Percentiles rank a stretch among this genome's conserved stretches.
Evolutionary conservation across 92 coral and sea anemone genomes (phyloP).

Genomic region (Phymanthus crucifer): DNA sequence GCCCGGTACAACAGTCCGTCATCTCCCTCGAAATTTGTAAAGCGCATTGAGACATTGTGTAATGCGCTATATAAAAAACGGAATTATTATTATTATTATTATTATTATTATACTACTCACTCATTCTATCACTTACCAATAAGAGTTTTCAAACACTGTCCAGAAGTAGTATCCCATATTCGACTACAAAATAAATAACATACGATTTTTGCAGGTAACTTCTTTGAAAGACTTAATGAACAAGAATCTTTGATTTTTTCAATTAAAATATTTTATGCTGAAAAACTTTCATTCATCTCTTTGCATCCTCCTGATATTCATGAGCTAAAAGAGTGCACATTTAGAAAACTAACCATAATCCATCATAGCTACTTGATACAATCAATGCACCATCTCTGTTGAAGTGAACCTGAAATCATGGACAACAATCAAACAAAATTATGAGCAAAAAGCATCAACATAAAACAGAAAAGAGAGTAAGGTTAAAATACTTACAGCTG

Average conservation of each 20-base stretch:
- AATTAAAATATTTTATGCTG: too few species aligned
- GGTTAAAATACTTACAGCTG: constrained; percentile 69
- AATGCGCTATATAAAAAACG: too few species aligned
- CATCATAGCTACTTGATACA: constrained; percentile 99
- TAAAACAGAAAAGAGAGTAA: background rate
- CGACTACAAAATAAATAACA: constrained; percentile 56
- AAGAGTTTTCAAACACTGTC: constrained; percentile 96
- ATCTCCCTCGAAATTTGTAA: too few species aligned
- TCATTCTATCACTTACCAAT: constrained; percentile 60
- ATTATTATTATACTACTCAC: background rate
- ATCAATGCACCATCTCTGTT: constrained; percentile 99
- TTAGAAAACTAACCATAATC: constrained; percentile 75
- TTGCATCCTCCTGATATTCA: background rate
- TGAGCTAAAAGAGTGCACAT: background rate
- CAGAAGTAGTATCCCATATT: constrained; percentile 99
- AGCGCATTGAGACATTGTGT: too few species aligned
- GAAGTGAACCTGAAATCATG: constrained; percentile 78
- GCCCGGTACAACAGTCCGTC: too few species aligned
- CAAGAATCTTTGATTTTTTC: too few species aligned
- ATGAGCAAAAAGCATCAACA: background rate
- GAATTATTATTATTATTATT: background rate
- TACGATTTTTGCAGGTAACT: too few species aligned
- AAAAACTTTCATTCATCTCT: background rate
- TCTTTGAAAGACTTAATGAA: too few species aligned
- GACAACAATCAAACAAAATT: background rate